Percentiles rank a stretch among this genome's conserved stretches.
Evolutionary conservation across 1,140 invertebrate genomes (phyloP).

Genomic region (Drosophila mauritiana): DNA sequence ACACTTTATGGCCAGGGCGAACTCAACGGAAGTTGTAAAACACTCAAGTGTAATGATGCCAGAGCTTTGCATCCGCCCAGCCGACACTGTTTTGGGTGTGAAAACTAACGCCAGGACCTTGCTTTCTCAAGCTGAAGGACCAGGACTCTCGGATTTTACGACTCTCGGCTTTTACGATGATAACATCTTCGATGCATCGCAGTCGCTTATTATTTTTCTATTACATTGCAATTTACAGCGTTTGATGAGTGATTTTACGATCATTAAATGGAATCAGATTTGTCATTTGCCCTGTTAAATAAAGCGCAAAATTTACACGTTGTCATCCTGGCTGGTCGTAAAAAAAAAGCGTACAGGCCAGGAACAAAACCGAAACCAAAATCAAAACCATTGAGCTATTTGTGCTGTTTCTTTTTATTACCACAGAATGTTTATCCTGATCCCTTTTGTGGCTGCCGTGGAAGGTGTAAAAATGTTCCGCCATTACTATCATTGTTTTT

Average conservation of each 20-base stretch:
- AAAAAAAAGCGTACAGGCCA: constrained; percentile 32
- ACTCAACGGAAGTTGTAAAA: constrained; percentile 78
- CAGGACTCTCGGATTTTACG: constrained; percentile 60
- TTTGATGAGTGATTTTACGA: constrained; percentile 66
- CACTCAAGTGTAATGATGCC: constrained; percentile 79
- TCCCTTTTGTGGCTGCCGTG: constrained; percentile 46
- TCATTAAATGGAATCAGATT: constrained; percentile 69
- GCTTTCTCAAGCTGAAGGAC: constrained; percentile 18
- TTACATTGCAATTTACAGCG: constrained; percentile 77
- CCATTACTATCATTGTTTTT: constrained; percentile 82
- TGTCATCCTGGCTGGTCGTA: constrained; percentile 41
- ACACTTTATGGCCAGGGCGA: constrained; percentile 69
- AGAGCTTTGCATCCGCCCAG: constrained; percentile 34
- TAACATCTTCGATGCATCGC: constrained; percentile 60
- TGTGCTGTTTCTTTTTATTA: constrained; percentile 59
- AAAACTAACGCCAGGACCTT: constrained; percentile 69
- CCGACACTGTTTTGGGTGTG: constrained; percentile 47
- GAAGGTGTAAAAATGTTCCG: constrained; percentile 77
- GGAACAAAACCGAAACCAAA: not conserved
- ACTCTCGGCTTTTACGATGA: constrained; percentile 72
- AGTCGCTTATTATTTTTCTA: constrained; percentile 76
- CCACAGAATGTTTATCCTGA: constrained; percentile 45
- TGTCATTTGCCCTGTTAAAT: constrained; percentile 64
- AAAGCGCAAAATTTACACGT: constrained; percentile 73
- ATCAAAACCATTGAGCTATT: constrained; percentile 63